A percentile compares a stretch with the other conserved stretches of the same genome.
These are phyloP conservation scores for Lycaena phlaeas DNA, from an alignment of 2,888 invertebrate species.

Conservation along the genomic window DNA sequence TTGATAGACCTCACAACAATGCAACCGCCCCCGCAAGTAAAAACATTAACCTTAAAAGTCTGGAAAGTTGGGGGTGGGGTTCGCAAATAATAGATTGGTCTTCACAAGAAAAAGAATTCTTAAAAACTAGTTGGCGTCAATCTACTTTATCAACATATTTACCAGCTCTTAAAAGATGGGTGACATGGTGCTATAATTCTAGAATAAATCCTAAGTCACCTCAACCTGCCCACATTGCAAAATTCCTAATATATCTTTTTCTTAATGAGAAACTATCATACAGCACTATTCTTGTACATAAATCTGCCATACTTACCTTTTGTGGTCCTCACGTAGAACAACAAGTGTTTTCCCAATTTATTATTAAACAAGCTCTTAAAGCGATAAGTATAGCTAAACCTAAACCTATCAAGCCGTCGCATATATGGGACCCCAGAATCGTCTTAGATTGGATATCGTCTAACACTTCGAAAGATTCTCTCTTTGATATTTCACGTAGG, in stretches of 20 bases:
- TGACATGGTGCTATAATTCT: slow-evolving; percentile 14
- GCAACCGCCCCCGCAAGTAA: slow-evolving; percentile 12
- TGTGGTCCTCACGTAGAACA: slow-evolving; percentile 17
- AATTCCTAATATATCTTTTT: slow-evolving; percentile 7
- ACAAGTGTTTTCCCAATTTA: slow-evolving; percentile 11
- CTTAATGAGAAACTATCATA: slow-evolving; percentile 14
- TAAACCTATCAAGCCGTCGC: neutral
- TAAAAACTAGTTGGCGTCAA: slow-evolving; percentile 14
- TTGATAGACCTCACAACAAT: slow-evolving; percentile 10
- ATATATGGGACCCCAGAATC: slow-evolving; percentile 10
- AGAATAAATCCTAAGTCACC: too few relatives aligned
- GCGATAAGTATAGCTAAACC: slow-evolving; percentile 9
- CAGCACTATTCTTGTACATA: slow-evolving; percentile 20
- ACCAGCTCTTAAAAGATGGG: slow-evolving; percentile 15
- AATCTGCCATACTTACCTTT: slow-evolving; percentile 18
- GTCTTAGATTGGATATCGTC: slow-evolving; percentile 9
- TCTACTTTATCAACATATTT: slow-evolving; percentile 16
- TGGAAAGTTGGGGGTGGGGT: slow-evolving; percentile 18
- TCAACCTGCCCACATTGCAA: slow-evolving; percentile 1
- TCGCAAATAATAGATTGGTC: slow-evolving; percentile 12
- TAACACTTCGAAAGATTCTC: neutral
- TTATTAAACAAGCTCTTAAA: slow-evolving; percentile 11
- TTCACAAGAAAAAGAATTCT: slow-evolving; percentile 10
- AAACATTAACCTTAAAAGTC: slow-evolving; percentile 14
- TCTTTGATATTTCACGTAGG: slow-evolving; percentile 10